Percentiles rank a stretch among this genome's conserved stretches.
Conservation (phyloP, 2,113 vertebrate species). For the Alosa alosa region DNA sequence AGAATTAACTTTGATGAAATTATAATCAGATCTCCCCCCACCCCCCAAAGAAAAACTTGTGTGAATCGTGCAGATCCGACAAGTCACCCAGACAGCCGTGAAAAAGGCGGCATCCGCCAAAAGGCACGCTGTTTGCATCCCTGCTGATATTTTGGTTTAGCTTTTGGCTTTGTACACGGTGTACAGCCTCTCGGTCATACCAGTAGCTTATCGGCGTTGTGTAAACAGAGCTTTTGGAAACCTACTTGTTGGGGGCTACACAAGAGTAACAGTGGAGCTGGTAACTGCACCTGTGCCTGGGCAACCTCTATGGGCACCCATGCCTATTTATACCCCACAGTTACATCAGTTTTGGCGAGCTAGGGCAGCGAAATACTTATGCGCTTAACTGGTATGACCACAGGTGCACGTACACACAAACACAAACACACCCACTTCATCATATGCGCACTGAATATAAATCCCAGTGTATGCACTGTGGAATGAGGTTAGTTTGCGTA, state of each 20-base stretch:
- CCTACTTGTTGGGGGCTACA: background rate
- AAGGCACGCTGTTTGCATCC: too few species aligned
- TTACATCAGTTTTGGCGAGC: background rate
- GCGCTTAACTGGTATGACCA: background rate
- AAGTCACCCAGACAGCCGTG: too few species aligned
- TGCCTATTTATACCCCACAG: background rate
- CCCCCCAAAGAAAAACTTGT: too few species aligned
- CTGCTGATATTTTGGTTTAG: background rate
- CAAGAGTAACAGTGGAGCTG: background rate
- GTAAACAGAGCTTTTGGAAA: background rate
- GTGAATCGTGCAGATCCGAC: too few species aligned
- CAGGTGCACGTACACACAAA: background rate
- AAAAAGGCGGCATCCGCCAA: too few species aligned
- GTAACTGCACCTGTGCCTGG: background rate
- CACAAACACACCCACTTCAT: background rate
- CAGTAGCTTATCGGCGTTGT: background rate
- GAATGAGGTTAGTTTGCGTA: too few species aligned
- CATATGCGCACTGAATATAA: background rate
- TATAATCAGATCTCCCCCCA: too few species aligned
- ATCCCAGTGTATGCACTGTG: background rate
- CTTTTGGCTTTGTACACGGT: background rate
- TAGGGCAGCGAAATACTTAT: background rate
- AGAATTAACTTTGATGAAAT: too few species aligned
- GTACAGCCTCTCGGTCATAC: background rate
- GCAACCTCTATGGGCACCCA: background rate